Percentiles rank a stretch among this genome's conserved stretches.
Evolutionary conservation across 2,113 vertebrate genomes (phyloP).

Genomic region (Myotis davidii): DNA sequence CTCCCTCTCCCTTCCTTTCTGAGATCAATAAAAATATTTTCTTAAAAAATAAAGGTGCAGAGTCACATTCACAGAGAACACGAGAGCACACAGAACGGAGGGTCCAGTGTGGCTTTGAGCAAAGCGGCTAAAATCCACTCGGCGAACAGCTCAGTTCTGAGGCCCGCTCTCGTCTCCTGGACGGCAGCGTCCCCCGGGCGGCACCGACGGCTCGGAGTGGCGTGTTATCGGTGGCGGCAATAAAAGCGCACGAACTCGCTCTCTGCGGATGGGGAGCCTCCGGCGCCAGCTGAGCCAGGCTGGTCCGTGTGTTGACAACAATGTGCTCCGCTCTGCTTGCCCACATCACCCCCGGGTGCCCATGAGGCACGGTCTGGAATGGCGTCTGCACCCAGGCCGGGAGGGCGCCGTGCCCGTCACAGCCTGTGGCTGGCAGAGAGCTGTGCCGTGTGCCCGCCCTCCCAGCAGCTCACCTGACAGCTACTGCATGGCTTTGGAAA

Average conservation of each 20-base stretch:
- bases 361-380: not conserved
- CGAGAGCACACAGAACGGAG: not conserved
- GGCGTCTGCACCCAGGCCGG: accelerated
- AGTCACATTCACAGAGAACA: not conserved
- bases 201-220: not conserved
- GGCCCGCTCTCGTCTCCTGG: constrained; percentile 35
- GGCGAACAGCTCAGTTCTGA: not conserved
- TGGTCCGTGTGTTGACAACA: constrained; percentile 56
- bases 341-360: not conserved
- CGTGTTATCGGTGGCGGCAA: not conserved
- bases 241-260: constrained; percentile 9
- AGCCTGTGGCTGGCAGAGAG: not conserved
- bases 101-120: not conserved
- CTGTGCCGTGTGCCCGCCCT: not conserved
- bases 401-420: not conserved
- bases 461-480: not conserved
- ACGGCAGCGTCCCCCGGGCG: not conserved
- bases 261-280: constrained; percentile 46
- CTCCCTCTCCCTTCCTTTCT: no score
- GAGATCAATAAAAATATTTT: no score
- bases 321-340: not conserved
- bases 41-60: no score
- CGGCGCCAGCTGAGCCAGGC: constrained; percentile 62
- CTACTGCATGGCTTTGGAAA: not conserved
- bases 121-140: not conserved